A percentile compares a stretch with the other conserved stretches of the same genome.
Evolutionary conservation across 2,888 invertebrate species (phyloP).

Genomic region (Drosophila putrida): DNA sequence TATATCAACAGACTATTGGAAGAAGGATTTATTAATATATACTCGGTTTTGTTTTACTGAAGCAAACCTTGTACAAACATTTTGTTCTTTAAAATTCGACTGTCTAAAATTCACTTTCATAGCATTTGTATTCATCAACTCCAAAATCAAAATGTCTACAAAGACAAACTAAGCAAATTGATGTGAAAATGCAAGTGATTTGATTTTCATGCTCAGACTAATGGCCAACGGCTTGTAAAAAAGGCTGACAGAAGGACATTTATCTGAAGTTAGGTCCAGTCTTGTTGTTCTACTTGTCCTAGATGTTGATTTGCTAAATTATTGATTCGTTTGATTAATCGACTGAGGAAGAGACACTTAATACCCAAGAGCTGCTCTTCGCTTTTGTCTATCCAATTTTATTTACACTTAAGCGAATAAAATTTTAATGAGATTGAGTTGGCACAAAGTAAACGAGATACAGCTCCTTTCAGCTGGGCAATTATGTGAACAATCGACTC

Average conservation of each 20-base stretch:
- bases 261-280: slow-evolving; percentile 1
- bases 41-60: not conserved
- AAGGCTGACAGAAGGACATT: slow-evolving; percentile 11
- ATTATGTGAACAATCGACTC: slow-evolving; percentile 59
- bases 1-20: not conserved
- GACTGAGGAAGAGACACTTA: slow-evolving; percentile 15
- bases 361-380: not conserved
- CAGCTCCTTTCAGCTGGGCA: slow-evolving; percentile 22
- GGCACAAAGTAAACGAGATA: slow-evolving; percentile 5
- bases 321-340: slow-evolving; percentile 78
- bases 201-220: slow-evolving; percentile 52
- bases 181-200: slow-evolving; percentile 70
- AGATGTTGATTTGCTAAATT: slow-evolving; percentile 72
- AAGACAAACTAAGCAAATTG: slow-evolving; percentile 57
- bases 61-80: not conserved
- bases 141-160: not conserved
- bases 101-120: not conserved
- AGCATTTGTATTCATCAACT: slow-evolving; percentile 1
- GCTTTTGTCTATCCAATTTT: slow-evolving; percentile 24
- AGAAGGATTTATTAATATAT: slow-evolving; percentile 9
- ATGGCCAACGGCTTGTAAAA: slow-evolving; percentile 23
- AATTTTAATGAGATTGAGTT: slow-evolving; percentile 50
- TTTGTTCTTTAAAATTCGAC: not conserved
- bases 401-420: slow-evolving; percentile 52
- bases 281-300: slow-evolving; percentile 37